Evolutionary conservation across 1,140 invertebrate genomes (phyloP).

Genomic region (Pemphigus obesinymphae): DNA sequence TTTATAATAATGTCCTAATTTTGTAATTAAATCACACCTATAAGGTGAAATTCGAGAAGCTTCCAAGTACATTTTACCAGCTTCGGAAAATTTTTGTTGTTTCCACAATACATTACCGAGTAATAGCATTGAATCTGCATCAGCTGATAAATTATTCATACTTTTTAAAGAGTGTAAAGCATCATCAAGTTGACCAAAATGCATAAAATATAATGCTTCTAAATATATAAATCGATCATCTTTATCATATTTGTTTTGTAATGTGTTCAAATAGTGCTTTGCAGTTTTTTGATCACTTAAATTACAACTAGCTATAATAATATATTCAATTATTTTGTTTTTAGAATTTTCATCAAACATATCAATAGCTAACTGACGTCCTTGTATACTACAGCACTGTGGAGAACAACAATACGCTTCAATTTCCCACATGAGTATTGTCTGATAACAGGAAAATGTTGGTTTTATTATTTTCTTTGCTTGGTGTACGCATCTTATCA

Average conservation of each 20-base stretch:
- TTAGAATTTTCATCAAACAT: background rate
- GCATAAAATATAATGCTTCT: background rate
- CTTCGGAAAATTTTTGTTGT: background rate
- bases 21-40: slow-evolving; percentile 20
- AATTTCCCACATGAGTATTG: slow-evolving; percentile 27
- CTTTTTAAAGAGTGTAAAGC: slow-evolving; percentile 8
- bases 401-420: slow-evolving; percentile 6
- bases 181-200: slow-evolving; percentile 12
- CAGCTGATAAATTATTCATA: background rate
- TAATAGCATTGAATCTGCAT: background rate
- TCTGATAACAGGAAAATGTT: slow-evolving; percentile 32
- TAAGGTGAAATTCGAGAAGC: background rate
- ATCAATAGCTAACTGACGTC: background rate
- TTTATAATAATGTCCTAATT: slow-evolving; percentile 23
- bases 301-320: slow-evolving; percentile 20
- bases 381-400: background rate
- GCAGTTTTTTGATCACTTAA: slow-evolving; percentile 8
- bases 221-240: background rate
- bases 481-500: slow-evolving; percentile 19
- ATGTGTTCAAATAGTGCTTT: slow-evolving; percentile 25
- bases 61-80: slow-evolving; percentile 16
- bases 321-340: background rate
- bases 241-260: slow-evolving; percentile 10
- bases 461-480: slow-evolving; percentile 23
- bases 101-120: slow-evolving; percentile 3